These are phyloP conservation scores for Todus mexicanus DNA, from an alignment of 2,797 vertebrate genomes.

Conservation along the genomic window DNA sequence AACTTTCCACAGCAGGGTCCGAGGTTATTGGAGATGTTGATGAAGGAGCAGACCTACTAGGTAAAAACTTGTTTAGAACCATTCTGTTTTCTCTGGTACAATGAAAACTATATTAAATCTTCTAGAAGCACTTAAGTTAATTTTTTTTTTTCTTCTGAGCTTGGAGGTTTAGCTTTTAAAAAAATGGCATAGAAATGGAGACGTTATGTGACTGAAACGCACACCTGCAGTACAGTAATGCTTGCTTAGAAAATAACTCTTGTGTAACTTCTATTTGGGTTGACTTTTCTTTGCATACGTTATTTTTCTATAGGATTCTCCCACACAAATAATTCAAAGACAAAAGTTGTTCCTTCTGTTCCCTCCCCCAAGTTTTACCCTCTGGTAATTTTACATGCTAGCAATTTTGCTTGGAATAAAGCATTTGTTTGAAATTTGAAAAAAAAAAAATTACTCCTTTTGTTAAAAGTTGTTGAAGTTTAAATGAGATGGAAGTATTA, in stretches of 20 bases:
- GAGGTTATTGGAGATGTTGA: constrained; percentile 98
- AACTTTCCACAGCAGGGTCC: constrained; percentile 94
- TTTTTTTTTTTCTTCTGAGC: not conserved
- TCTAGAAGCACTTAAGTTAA: not conserved
- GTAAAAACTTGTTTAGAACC: constrained; percentile 71
- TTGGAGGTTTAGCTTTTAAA: not conserved
- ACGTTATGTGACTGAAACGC: not conserved
- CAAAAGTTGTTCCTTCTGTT: not conserved
- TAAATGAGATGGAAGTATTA: not conserved
- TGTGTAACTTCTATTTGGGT: not conserved
- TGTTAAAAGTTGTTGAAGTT: not conserved
- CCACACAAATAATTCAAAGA: not conserved
- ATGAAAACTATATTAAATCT: not conserved
- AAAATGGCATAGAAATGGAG: not conserved
- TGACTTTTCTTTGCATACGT: not conserved
- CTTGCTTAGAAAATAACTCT: not conserved
- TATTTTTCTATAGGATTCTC: not conserved
- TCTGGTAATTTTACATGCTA: not conserved
- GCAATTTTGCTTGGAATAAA: not conserved
- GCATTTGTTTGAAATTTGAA: not conserved
- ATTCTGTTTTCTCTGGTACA: not conserved
- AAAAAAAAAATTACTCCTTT: not conserved
- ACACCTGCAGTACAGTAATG: not conserved
- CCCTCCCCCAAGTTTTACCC: not conserved
- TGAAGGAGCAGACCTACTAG: constrained; percentile 94